Conservation (phyloP, 2,888 invertebrate species). For the Erebia ligea region DNA sequence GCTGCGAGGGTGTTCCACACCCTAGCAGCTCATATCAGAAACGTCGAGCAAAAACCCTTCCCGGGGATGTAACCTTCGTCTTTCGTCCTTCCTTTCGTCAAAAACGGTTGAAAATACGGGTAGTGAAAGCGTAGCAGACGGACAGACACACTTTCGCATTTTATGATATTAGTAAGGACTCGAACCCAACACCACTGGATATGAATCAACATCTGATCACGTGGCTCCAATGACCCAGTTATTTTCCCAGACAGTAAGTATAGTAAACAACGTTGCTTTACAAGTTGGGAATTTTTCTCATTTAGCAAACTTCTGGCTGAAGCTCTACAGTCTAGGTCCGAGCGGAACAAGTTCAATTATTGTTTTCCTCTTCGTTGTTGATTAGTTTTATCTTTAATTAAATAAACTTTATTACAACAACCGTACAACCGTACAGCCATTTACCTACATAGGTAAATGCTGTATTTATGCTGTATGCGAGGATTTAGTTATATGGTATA, state of each 20-base stretch:
- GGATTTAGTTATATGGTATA: no score
- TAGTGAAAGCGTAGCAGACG: no score
- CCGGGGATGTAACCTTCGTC: no score
- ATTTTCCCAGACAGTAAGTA: background rate
- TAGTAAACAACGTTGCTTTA: slow-evolving; percentile 9
- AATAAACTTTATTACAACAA: background rate
- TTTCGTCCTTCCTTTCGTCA: no score
- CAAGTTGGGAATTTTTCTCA: slow-evolving; percentile 22
- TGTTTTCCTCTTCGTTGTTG: slow-evolving; percentile 1
- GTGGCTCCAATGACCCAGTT: background rate
- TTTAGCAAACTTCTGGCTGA: slow-evolving; percentile 2
- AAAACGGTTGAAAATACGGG: no score
- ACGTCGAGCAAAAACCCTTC: no score
- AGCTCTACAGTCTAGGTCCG: background rate
- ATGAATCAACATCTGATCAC: background rate
- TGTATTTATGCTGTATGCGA: no score
- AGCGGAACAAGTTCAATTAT: slow-evolving; percentile 4
- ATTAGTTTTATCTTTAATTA: background rate
- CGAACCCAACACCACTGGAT: background rate
- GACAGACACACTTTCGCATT: no score
- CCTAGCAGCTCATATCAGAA: no score
- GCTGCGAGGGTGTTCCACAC: no score
- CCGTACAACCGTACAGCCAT: no score
- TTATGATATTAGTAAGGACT: background rate
- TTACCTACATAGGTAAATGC: no score